Conservation (phyloP, 2,888 invertebrate species). For the Dasysyrphus tricinctus region DNA sequence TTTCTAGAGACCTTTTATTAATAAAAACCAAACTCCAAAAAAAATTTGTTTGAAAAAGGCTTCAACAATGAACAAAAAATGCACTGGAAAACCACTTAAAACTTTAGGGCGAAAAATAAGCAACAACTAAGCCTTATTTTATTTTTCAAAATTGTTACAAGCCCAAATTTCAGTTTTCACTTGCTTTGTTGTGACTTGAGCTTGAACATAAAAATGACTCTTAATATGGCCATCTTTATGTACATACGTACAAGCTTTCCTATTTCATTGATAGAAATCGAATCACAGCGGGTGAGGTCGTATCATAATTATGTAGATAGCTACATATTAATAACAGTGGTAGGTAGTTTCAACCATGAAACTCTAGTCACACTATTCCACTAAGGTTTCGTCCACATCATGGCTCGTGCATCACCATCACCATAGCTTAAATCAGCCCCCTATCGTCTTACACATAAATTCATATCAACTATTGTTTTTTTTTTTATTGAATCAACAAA, state of each 20-base stretch:
- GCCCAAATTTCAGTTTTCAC: no score
- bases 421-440: slow-evolving; percentile 7
- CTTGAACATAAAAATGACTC: no score
- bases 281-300: slow-evolving; percentile 29
- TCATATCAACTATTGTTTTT: background rate
- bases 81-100: no score
- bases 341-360: slow-evolving; percentile 31
- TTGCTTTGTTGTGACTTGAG: no score
- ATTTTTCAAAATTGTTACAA: no score
- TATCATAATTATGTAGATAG: background rate
- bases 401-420: slow-evolving; percentile 42
- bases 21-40: no score
- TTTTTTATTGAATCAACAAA: slow-evolving; percentile 29
- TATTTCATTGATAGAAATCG: slow-evolving; percentile 21
- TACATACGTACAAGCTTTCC: background rate
- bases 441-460: slow-evolving; percentile 30
- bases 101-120: no score
- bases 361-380: slow-evolving; percentile 19
- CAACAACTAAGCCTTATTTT: no score
- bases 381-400: slow-evolving; percentile 36
- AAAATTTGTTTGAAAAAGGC: no score
- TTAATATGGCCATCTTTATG: no score
- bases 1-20: no score
- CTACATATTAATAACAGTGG: background rate
- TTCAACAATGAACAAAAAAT: no score